These are phyloP conservation scores for human (Homo sapiens) DNA, from an alignment of 2,113 vertebrate species.

Conservation along the genomic window DNA sequence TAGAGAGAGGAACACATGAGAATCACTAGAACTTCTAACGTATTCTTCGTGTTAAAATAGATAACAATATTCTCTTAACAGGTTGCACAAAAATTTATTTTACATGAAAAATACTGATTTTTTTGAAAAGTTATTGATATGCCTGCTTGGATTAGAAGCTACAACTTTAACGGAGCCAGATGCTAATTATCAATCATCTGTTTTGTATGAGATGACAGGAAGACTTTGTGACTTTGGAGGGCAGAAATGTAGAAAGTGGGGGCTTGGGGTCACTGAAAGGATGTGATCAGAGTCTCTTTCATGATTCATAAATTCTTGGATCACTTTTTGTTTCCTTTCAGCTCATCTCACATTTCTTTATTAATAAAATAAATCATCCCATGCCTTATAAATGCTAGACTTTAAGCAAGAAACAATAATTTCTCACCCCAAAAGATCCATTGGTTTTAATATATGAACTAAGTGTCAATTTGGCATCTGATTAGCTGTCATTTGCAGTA, in stretches of 20 bases:
- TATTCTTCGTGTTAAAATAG: neutral
- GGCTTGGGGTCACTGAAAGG: neutral
- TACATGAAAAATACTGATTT: neutral
- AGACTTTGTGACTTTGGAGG: neutral
- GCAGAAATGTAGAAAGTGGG: neutral
- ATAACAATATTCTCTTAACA: neutral
- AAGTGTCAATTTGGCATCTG: neutral
- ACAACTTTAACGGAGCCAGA: neutral
- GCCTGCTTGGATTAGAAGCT: slow-evolving; percentile 9
- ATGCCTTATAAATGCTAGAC: neutral
- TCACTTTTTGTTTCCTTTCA: neutral
- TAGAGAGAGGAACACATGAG: neutral
- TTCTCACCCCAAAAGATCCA: neutral
- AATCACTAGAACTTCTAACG: neutral
- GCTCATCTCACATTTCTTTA: neutral
- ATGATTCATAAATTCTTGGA: neutral
- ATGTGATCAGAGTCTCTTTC: neutral
- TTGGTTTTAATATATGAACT: neutral
- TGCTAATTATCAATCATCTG: neutral
- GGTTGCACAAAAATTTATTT: neutral
- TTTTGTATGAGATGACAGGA: neutral
- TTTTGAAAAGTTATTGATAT: neutral
- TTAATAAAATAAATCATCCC: slow-evolving; percentile 17
- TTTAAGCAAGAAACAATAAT: neutral
- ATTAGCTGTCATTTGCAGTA: neutral